Evolutionary conservation across 1,140 invertebrate genomes (phyloP), one percentile per base, ranked within the genome.

Genomic region (Phenacoccus solenopsis): DNA sequence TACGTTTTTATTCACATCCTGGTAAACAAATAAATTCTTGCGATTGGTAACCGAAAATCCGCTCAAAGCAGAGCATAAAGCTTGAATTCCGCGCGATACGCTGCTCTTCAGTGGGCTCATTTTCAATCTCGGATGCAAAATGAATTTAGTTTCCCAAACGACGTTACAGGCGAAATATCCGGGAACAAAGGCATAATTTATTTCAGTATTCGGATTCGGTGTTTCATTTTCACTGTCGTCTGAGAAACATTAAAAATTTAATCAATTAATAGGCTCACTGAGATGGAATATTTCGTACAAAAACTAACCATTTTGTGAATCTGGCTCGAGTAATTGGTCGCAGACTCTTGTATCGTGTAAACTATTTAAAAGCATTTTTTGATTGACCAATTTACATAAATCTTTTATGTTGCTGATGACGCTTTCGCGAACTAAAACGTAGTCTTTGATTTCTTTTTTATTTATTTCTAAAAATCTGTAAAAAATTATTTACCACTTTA

Each of bases 21-120:
- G 81, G 78, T 90, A 86, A 1, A 91, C 89, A 80, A 91, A 91
- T 89, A 91, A 90, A 76, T 92, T 91, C 67, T 79, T 85, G 64
- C 89, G 79, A 75, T 92, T 91, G 69, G 83, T 84, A 0, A 92
- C 88, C 0, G 86, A 86, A 74, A 91, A 88, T 38, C 86, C 84
- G 74, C 86, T 87, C 1, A 91, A 78, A 5, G 89, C 86, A 22
- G 82, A 82, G 70, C 86, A 82, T 22, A 91, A 78, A 12, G 87
- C 85, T 75, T 84, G 82, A 28, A 86, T 83, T 21, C 85, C 86
- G 27, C 84, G 79, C 0, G 85, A 87, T 12, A 85, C 76, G 0
- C 82, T 82, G 0, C 82, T 81, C 74, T 84, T 83, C 27, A 83
- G 84, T 38, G 83, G 82, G 0, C 85, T 84, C 1, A 84, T 84